Evolutionary conservation across 2,113 vertebrate species (phyloP).

Genomic region (Pogonocichla stellata): DNA sequence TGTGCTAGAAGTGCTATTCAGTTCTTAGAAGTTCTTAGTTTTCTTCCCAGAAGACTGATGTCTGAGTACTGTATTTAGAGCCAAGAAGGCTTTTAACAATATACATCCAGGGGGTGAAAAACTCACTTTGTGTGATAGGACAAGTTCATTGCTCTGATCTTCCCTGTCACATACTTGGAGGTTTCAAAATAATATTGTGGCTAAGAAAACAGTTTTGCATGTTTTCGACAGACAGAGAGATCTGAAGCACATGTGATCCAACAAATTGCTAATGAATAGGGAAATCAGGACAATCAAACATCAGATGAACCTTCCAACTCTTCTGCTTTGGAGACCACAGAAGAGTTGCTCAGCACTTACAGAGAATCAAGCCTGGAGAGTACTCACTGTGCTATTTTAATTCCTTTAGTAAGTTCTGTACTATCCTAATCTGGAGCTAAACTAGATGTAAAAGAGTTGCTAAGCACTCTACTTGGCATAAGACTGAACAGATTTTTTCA

Average conservation of each 20-base stretch:
- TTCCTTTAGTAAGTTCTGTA: background rate
- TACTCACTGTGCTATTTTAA: background rate
- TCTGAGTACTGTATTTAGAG: background rate
- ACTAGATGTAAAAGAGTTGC: background rate
- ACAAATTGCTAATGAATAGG: background rate
- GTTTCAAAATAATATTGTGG: background rate
- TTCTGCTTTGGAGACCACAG: background rate
- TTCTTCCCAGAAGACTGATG: background rate
- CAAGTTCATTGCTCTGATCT: background rate
- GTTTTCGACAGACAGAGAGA: background rate
- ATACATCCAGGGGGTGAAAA: background rate
- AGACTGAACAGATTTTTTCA: background rate
- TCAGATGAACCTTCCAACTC: background rate
- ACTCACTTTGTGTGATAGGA: background rate
- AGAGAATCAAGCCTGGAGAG: background rate
- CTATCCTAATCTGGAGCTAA: background rate
- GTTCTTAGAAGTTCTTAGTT: background rate
- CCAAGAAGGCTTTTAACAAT: background rate
- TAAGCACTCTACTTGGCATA: background rate
- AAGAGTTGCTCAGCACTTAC: background rate
- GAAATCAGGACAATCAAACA: background rate
- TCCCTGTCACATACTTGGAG: background rate
- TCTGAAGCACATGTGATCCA: background rate
- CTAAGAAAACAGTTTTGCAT: background rate
- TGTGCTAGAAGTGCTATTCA: background rate